Base-by-base conservation (phyloP, 2,888 invertebrate genomes). In the Ochropleura leucogaster region DNA sequence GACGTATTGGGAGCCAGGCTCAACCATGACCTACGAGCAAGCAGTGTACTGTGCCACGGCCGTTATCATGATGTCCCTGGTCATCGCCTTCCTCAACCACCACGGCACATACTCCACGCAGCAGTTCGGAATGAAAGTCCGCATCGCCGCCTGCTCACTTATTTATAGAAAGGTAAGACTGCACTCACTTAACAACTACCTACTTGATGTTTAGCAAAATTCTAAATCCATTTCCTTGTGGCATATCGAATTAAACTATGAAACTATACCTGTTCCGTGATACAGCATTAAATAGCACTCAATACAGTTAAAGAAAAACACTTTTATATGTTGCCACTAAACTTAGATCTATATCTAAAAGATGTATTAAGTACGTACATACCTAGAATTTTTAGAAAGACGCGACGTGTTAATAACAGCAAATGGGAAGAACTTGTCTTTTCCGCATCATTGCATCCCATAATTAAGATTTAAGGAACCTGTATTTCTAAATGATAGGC, bases 71-170 rank as follows among this genome's bases (percentile, higher is more conserved):
- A 93, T 97, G 92, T 97, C 97, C 6, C 94, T 97, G 30, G 84
- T 95, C 42, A 97, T 96, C 87, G 97, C 97, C 18, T 94, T 98
- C 85, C 94, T 97, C 20, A 97, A 97, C 87, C 98, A 98, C 91
- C 98, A 98, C 90, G 97, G 97, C 68, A 96, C 97, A 51, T 97
- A 97, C 90, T 97, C 97, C 72, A 97, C 97, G 9, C 97, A 97
- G 87, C 98, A 98, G 89, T 97, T 98, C 64, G 99, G 99, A 47
- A 98, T 98, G 97, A 97, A 97, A 94, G 97, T 98, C 70, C 97
- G 99, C 84, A 97, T 98, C 1, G 98, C 98, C 0, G 97, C 98
- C 69, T 98, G 98, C 90, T 98, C 98, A 4, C 95, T 99, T 18
- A 97, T 99, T 74, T 99, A 98, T 90, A 97, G 98, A 95, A 99